Base-by-base conservation (phyloP, 1,140 invertebrate species). In the Diorhabda carinulata region DNA sequence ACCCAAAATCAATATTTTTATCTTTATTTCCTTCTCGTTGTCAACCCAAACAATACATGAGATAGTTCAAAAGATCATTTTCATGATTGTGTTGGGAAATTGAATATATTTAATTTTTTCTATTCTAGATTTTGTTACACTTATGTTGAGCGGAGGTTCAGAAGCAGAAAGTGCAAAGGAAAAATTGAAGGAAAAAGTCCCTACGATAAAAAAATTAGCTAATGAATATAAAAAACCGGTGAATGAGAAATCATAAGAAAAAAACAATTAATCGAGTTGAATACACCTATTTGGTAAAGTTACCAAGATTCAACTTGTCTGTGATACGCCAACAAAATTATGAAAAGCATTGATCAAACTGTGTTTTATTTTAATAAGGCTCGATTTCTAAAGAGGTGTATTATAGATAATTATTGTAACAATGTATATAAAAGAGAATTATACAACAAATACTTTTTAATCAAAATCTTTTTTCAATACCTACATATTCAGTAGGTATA, bases 111-210 rank as follows among this genome's bases (percentile, higher is more conserved):
- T 76, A 52, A 52, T 9, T 52, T 52, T 9, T 2, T 52, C 71
- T 76, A 72, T 81, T 82, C 68, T 72, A 84, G 83, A 84, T 80
- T 78, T 84, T 66, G 75, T 81, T 3, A 77, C 73, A 9, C 59
- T 79, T 7, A 77, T 77, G 73, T 64, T 78, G 62, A 73, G 67
- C 64, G 76, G 73, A 47, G 76, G 72, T 45, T 72, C 69, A 9
- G 82, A 82, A 67, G 76, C 78, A 43, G 80, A 81, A 70, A 80
- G 74, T 65, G 79, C 76, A 5, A 78, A 78, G 63, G 78, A 79
- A 66, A 77, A 77, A 66, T 72, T 83, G 8, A 75, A 77, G 70
- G 78, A 79, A 63, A 81, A 80, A 73, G 76, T 81, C 40, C 41
- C 73, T 3, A 64, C 47, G 2, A 76, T 83, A 4, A 82, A 81